Percentiles rank a stretch among this genome's conserved stretches.
phyloP scores from a whole-genome alignment of 2,113 vertebrate species.

The Lathamus discolor region DNA sequence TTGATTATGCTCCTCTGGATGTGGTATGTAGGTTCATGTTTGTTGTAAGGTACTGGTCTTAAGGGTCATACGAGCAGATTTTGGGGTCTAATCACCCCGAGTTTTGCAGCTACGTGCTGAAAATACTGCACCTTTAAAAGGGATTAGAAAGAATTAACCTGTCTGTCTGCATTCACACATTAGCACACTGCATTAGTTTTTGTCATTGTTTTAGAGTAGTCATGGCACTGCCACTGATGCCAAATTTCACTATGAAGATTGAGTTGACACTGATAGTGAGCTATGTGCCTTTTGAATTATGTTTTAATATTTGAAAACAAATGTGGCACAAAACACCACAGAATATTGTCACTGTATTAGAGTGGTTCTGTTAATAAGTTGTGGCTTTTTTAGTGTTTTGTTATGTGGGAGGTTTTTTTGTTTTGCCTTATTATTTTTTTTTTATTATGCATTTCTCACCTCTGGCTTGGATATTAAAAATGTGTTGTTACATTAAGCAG shows the following conservation, averaged over 20 bases:
- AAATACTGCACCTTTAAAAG: background rate
- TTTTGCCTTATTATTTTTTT: too few relatives aligned
- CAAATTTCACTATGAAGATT: background rate
- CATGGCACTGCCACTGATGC: rapidly evolving
- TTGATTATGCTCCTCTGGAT: constrained; percentile 94
- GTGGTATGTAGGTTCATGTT: constrained; percentile 79
- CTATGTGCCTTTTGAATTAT: background rate
- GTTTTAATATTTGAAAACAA: background rate
- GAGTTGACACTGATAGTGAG: background rate
- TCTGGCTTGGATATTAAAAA: background rate
- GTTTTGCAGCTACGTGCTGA: background rate
- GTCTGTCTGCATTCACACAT: rapidly evolving
- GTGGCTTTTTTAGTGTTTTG: background rate
- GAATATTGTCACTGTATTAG: background rate
- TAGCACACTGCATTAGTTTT: background rate
- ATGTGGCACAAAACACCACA: background rate
- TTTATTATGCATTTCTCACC: background rate
- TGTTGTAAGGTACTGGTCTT: background rate
- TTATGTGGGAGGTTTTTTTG: background rate
- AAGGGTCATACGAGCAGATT: background rate
- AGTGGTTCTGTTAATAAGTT: background rate
- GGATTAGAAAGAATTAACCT: background rate
- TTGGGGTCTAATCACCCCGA: background rate
- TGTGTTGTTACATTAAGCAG: background rate
- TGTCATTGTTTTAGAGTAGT: background rate